These are phyloP conservation scores for Drosophila kambysellisi DNA, from an alignment of 2,888 invertebrate genomes.

Conservation along the genomic window DNA sequence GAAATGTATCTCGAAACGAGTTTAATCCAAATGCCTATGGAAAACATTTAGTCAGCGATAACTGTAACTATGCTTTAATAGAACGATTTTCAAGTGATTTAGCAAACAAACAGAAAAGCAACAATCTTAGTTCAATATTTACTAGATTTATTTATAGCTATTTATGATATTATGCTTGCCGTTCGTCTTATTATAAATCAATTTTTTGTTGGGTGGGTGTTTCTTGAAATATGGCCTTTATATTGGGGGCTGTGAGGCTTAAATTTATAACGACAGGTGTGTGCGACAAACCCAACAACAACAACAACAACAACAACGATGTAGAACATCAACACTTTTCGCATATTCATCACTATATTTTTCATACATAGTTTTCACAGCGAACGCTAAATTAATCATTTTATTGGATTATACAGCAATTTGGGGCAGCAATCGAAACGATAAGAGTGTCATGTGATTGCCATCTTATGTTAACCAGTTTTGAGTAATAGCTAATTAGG, in stretches of 20 bases:
- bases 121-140: neutral
- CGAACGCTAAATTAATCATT: slow-evolving; percentile 45
- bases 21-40: slow-evolving; percentile 57
- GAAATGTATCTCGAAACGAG: slow-evolving; percentile 54
- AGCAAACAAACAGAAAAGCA: neutral
- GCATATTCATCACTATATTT: slow-evolving; percentile 46
- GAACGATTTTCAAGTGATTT: slow-evolving; percentile 5
- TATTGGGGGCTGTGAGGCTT: slow-evolving; percentile 33
- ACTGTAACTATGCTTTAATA: slow-evolving; percentile 23
- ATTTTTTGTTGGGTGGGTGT: slow-evolving; percentile 42
- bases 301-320: slow-evolving; percentile 11
- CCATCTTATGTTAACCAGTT: slow-evolving; percentile 35
- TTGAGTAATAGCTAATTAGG: slow-evolving; percentile 30
- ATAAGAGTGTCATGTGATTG: slow-evolving; percentile 17
- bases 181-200: slow-evolving; percentile 60
- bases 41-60: slow-evolving; percentile 51
- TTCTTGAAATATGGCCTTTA: slow-evolving; percentile 56
- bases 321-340: slow-evolving; percentile 24
- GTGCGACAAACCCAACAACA: neutral
- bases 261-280: slow-evolving; percentile 71
- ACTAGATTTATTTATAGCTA: slow-evolving; percentile 17
- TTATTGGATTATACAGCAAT: slow-evolving; percentile 52
- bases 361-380: neutral
- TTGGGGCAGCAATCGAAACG: neutral
- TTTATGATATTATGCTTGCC: slow-evolving; percentile 22